Evolutionary conservation across 2,113 vertebrate genomes (phyloP).

Genomic region (Stegastes partitus): DNA sequence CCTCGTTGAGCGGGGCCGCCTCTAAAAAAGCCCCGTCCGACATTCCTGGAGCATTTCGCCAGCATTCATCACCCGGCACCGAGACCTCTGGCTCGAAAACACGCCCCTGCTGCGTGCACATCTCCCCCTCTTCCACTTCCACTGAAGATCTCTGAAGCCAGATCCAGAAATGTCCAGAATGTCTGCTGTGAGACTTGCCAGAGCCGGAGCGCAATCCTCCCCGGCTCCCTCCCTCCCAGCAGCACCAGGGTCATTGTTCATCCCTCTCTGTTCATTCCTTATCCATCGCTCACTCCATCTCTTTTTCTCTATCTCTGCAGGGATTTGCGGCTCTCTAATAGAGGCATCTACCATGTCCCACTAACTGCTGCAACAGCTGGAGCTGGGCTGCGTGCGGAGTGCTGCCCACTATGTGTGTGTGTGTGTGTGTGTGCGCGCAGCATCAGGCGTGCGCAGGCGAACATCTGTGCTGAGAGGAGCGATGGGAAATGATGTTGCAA

Average conservation of each 20-base stretch:
- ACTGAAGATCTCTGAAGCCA: constrained; percentile 45
- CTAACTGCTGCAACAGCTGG: constrained; percentile 80
- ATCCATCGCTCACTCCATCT: constrained; percentile 55
- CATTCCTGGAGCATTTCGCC: constrained; percentile 77
- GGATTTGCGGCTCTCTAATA: constrained; percentile 76
- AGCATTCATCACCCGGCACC: constrained; percentile 64
- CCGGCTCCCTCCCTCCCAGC: constrained; percentile 33
- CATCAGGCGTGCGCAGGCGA: constrained; percentile 48
- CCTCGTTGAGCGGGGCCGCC: constrained; percentile 54
- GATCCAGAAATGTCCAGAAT: constrained; percentile 71
- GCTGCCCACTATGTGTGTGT: constrained; percentile 48
- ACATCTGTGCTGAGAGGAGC: constrained; percentile 73
- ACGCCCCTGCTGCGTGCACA: constrained; percentile 4
- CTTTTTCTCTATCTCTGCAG: constrained; percentile 53
- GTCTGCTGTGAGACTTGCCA: constrained; percentile 67
- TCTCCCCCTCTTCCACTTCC: constrained; percentile 29
- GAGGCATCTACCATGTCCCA: constrained; percentile 76
- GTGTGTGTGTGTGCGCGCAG: constrained; percentile 21
- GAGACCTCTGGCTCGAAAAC: constrained; percentile 46
- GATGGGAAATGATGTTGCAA: constrained; percentile 70
- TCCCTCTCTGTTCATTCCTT: constrained; percentile 56
- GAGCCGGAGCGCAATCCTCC: constrained; percentile 15
- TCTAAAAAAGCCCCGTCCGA: constrained; percentile 60
- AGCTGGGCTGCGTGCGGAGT: constrained; percentile 54
- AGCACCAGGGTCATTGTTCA: constrained; percentile 68